Conservation (phyloP, 1,140 invertebrate genomes). For the Polypedilum pembai region DNA sequence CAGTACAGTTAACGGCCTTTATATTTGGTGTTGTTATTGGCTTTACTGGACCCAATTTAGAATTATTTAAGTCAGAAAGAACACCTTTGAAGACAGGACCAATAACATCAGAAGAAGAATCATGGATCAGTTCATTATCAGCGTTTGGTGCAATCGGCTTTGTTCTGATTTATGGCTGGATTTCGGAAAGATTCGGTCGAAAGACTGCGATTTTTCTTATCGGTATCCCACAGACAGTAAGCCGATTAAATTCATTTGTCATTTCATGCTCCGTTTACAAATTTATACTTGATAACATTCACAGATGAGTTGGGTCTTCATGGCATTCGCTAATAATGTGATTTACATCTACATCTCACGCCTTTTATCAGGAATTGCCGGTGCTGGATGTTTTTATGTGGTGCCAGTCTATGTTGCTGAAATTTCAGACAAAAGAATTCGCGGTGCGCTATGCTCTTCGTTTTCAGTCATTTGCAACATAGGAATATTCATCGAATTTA, state of each 20-base stretch:
- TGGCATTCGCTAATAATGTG: constrained; percentile 35
- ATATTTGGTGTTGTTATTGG: constrained; percentile 21
- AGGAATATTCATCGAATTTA: constrained; percentile 71
- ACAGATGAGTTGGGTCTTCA: constrained; percentile 9
- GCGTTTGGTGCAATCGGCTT: background rate
- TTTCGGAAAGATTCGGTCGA: constrained; percentile 34
- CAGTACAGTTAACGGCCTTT: background rate
- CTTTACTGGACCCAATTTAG: background rate
- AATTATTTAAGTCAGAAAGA: background rate
- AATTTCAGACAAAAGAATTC: constrained; percentile 50
- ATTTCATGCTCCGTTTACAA: too few relatives aligned
- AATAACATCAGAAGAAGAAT: constrained; percentile 25
- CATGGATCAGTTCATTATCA: constrained; percentile 13
- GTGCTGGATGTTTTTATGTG: constrained; percentile 45
- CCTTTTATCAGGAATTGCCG: constrained; percentile 44
- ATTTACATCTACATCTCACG: constrained; percentile 42
- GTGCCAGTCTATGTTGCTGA: constrained; percentile 49
- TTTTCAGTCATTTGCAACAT: constrained; percentile 73
- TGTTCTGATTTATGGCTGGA: background rate
- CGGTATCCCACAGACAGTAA: constrained; percentile 38
- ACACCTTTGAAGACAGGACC: background rate
- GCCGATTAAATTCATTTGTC: constrained; percentile 11
- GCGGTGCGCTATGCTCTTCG: constrained; percentile 71
- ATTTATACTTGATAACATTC: background rate
- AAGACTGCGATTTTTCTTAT: constrained; percentile 35